These are phyloP conservation scores for Stenoptilia bipunctidactyla DNA, from an alignment of 2,888 invertebrate genomes.

Conservation along the genomic window DNA sequence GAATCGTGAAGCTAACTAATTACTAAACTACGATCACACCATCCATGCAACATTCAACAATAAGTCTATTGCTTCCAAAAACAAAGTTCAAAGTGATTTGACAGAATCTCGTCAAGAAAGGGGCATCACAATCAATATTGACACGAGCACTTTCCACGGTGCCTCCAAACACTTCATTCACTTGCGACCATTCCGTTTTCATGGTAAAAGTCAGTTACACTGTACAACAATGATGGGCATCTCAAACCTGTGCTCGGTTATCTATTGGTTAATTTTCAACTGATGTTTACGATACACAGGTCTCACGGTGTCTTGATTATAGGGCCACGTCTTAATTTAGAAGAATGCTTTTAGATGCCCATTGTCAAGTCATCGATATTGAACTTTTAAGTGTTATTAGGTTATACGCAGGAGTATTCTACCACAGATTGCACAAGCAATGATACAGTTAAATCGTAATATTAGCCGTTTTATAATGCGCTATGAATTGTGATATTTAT, in stretches of 20 bases:
- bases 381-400: neutral
- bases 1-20: neutral
- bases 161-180: constrained; percentile 1
- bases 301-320: constrained; percentile 3
- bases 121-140: constrained; percentile 9
- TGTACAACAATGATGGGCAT: neutral
- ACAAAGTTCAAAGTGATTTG: neutral
- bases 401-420: too few relatives aligned
- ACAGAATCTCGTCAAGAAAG: neutral
- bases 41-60: too few relatives aligned
- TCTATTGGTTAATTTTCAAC: neutral
- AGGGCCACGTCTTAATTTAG: constrained; percentile 2
- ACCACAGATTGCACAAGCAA: too few relatives aligned
- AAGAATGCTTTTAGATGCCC: neutral
- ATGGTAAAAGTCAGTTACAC: neutral
- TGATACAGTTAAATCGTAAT: too few relatives aligned
- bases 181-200: neutral
- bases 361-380: constrained; percentile 1
- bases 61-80: too few relatives aligned
- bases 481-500: too few relatives aligned
- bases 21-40: neutral
- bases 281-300: neutral
- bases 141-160: constrained; percentile 9
- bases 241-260: neutral
- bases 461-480: too few relatives aligned